A percentile compares a stretch with the other conserved stretches of the same genome.
Conservation (phyloP, 2,113 vertebrate genomes). For the Typhlomys cinereus region DNA sequence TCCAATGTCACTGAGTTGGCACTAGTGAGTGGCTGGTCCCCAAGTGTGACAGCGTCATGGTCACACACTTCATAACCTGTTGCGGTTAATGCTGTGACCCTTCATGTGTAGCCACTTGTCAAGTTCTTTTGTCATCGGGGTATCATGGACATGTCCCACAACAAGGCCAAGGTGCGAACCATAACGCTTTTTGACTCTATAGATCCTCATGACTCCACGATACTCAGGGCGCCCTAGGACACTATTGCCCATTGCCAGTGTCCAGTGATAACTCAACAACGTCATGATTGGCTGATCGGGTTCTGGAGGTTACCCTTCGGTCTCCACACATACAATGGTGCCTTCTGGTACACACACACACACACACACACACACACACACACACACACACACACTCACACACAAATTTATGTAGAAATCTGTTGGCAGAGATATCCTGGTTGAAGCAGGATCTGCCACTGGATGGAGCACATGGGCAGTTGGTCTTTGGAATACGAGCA, state of each 20-base stretch:
- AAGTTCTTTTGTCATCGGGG: not conserved
- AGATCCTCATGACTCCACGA: no score
- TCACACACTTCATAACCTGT: not conserved
- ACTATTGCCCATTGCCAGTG: not conserved
- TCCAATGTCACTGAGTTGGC: no score
- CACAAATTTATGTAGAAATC: not conserved
- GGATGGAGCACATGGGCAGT: not conserved
- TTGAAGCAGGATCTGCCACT: not conserved
- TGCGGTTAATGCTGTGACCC: not conserved
- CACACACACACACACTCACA: no score
- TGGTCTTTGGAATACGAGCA: not conserved
- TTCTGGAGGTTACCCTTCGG: no score
- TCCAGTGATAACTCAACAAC: no score
- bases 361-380: no score
- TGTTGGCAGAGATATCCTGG: not conserved
- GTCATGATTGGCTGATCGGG: no score
- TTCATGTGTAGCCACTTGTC: not conserved
- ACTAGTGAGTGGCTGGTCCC: slow-evolving; percentile 88
- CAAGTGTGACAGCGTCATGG: not conserved
- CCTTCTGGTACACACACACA: no score
- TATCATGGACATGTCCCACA: no score
- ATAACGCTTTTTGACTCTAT: not conserved
- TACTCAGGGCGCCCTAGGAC: not conserved
- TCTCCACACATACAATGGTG: no score
- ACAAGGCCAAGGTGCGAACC: not conserved